Evolutionary conservation across 1,140 invertebrate species (phyloP).

Genomic region (Hydropsyche tenuis): DNA sequence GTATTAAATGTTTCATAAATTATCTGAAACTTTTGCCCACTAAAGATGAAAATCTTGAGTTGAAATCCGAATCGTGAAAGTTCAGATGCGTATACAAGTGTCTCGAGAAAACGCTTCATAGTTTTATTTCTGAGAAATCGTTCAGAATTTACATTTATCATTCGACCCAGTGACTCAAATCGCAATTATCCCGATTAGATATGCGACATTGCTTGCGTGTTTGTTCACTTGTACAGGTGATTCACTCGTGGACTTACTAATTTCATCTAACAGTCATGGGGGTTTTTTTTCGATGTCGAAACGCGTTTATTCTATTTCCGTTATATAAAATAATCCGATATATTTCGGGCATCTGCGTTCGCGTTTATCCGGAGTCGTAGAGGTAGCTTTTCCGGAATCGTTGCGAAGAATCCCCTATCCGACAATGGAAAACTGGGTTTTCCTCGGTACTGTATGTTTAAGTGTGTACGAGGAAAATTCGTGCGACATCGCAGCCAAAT

Average conservation of each 20-base stretch:
- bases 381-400: constrained; percentile 8
- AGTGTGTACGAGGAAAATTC: neutral
- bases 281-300: neutral
- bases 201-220: neutral
- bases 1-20: too few species aligned
- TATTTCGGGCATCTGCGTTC: constrained; percentile 1
- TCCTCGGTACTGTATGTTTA: too few species aligned
- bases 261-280: neutral
- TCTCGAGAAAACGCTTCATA: too few species aligned
- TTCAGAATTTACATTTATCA: neutral
- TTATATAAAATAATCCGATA: neutral
- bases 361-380: neutral
- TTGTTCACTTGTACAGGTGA: neutral
- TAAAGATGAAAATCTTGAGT: too few species aligned
- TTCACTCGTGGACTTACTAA: neutral
- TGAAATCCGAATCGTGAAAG: too few species aligned
- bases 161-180: constrained; percentile 4
- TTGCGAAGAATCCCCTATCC: constrained; percentile 1
- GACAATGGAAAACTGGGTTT: constrained; percentile 10
- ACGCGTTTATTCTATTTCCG: neutral
- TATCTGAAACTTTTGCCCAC: too few species aligned
- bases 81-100: too few species aligned
- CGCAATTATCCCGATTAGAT: constrained; percentile 12
- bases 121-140: too few species aligned
- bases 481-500: neutral